These are phyloP conservation scores for Drosophila imparisetae DNA, from an alignment of 2,888 invertebrate genomes.

Conservation along the genomic window DNA sequence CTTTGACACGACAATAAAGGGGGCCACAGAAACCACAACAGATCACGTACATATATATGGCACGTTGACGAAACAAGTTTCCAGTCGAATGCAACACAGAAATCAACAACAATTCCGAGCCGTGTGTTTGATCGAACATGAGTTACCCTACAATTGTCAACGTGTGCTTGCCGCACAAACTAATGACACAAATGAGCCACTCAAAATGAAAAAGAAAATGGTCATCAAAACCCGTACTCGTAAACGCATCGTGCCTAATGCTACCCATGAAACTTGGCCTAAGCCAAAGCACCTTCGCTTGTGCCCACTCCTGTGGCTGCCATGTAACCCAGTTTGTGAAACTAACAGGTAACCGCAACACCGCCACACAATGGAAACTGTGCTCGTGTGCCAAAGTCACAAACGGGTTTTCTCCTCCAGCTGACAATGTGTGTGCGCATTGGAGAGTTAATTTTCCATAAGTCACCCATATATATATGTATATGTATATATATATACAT, in stretches of 20 bases:
- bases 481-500: not conserved
- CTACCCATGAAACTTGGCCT: conserved; percentile 67
- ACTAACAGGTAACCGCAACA: conserved; percentile 37
- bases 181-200: not conserved
- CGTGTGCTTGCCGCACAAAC: not conserved
- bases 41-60: not conserved
- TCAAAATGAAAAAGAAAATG: conserved; percentile 3
- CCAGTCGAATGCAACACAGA: not conserved
- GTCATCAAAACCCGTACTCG: conserved; percentile 14
- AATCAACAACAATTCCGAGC: not conserved
- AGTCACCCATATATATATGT: conserved; percentile 7
- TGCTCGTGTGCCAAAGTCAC: conserved; percentile 57
- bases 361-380: conserved; percentile 29
- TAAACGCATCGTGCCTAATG: conserved; percentile 7
- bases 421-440: conserved; percentile 10
- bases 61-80: not conserved
- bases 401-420: conserved; percentile 61
- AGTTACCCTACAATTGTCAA: not conserved
- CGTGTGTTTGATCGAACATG: not conserved
- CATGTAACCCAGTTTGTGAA: conserved; percentile 12
- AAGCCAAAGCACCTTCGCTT: conserved; percentile 30
- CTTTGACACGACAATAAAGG: not conserved
- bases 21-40: not conserved
- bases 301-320: conserved; percentile 17
- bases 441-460: conserved; percentile 45